Conservation (phyloP, 2,888 invertebrate genomes). For the Drosophila anomalipes region DNA sequence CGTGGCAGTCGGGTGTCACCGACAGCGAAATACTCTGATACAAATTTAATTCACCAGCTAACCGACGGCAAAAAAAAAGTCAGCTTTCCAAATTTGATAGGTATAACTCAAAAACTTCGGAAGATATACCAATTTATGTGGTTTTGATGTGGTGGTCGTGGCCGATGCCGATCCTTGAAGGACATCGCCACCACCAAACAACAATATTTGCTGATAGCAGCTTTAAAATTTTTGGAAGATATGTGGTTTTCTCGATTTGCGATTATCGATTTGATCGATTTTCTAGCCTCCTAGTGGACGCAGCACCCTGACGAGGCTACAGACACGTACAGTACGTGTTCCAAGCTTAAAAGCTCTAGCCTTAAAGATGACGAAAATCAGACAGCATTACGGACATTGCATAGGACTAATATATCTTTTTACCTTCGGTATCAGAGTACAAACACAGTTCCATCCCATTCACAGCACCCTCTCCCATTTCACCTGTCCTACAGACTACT, state of each 20-base stretch:
- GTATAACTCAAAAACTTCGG: background rate
- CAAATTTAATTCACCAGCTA: background rate
- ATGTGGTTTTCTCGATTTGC: background rate
- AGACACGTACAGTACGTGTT: background rate
- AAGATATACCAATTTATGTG: background rate
- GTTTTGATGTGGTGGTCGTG: background rate
- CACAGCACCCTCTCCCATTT: slow-evolving; percentile 3
- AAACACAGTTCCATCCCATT: background rate
- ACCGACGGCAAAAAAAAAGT: background rate
- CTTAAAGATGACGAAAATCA: background rate
- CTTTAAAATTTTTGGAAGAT: background rate
- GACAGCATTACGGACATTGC: background rate
- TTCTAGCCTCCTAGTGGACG: background rate
- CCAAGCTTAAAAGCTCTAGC: background rate
- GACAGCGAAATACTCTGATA: slow-evolving; percentile 1
- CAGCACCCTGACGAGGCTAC: background rate
- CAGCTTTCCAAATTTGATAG: background rate
- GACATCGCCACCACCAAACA: background rate
- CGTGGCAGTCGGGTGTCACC: background rate
- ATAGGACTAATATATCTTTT: background rate
- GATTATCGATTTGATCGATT: background rate
- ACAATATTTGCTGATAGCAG: background rate
- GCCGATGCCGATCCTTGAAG: background rate
- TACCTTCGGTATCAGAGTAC: background rate
- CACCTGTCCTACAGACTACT: slow-evolving; percentile 3